Evolutionary conservation across 1,140 invertebrate species (phyloP), one percentile per base, ranked within the genome.

Genomic region (Drosophila azteca): DNA sequence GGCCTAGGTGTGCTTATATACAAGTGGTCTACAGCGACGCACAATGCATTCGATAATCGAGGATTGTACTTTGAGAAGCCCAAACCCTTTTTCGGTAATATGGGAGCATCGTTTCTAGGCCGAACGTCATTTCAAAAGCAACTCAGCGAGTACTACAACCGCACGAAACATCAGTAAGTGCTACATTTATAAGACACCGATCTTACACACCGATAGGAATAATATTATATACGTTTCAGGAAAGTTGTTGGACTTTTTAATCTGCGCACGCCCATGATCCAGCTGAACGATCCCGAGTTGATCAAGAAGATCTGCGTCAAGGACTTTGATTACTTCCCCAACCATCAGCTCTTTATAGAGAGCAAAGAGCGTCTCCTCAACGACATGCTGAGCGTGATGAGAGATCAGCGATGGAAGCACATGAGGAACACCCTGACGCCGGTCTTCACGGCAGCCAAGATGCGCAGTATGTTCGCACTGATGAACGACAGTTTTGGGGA

Each of bases 291-390:
- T 85, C 93, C 93, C 0, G 94, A 95, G 22, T 24, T 95, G 4
- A 93, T 95, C 3, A 94, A 93, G 68, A 89, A 91, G 41, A 92
- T 95, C 2, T 91, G 92, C 0, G 91, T 95, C 0, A 95, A 95
- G 78, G 93, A 95, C 61, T 95, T 95, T 65, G 94, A 95, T 2
- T 80, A 94, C 76, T 96, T 95, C 63, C 84, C 92, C 0, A 93
- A 95, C 70, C 93, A 94, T 59, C 83, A 90, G 6, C 64, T 75
- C 1, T 92, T 94, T 44, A 72, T 93, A 4, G 77, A 79, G 11
- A 88, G 91, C n/a, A 89, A 93, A 0, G 94, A 95, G 60, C 93
- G 93, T 0, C 53, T 95, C 0, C 90, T 94, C 41, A 92, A 91
- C 13, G 92, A 92, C 9, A 94, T 93, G 76, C 61, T 95, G 3